Base-by-base conservation (phyloP, 2,888 invertebrate genomes). In the Muscina levida region DNA sequence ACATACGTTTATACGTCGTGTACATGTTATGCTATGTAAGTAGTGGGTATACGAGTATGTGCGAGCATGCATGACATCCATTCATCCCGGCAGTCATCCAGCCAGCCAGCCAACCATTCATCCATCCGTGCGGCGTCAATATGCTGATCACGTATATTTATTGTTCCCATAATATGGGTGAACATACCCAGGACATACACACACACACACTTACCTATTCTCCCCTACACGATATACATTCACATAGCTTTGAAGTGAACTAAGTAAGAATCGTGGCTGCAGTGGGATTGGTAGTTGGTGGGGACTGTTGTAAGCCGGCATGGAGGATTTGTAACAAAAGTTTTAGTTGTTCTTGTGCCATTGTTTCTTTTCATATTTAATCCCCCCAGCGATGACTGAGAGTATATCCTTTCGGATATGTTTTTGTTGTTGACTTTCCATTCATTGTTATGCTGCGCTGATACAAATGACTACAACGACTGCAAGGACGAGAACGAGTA, bases 81-180 rank as follows among this genome's bases (percentile, higher is more conserved):
- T 31, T 8, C 31, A 31, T 31, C 31, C 31, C 3, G 8, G 31
- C 31, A 31, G 3, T 31, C 31, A 82, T 83, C 75, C 80, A 82
- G 3, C 31, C 31, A 31, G 3, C 31, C 31, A 31, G 8, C 4
- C 31, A 31, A 5, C 8, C 31, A 31, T 31, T 31, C 8, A 31
- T 31, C 31, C 31, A 31, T 31, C 31, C 31, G 3, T 31, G 31
- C 31, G 8, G 83, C 85, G 85, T 87, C 84, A 83, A 85, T 85
- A 89, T 89, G 87, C 89, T 88, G 87, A 88, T 87, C 89, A 89
- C 90, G 89, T 89, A 85, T 86, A 88, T 89, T 89, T 88, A 88
- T 89, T 89, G 88, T 89, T 88, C 85, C 86, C 84, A 89, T 89
- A 89, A 88, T 88, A 88, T 88, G 88, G 88, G 87, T 87, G 87